phyloP scores from a whole-genome alignment of 2,888 invertebrate species.

The Eupithecia inturbata region DNA sequence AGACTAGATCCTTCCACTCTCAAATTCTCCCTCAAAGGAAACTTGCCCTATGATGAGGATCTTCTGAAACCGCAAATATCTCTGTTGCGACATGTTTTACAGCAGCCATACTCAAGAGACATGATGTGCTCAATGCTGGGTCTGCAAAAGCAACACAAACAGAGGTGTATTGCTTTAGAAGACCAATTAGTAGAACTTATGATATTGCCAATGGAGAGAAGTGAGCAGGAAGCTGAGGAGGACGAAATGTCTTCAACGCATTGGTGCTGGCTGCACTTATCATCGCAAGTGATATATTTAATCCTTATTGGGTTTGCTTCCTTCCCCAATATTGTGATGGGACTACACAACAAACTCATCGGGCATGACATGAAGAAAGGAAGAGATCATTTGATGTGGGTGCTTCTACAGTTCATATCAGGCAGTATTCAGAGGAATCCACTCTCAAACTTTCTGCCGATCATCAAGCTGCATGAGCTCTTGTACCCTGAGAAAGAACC shows the following conservation, averaged over 20 bases:
- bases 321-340: conserved; percentile 96
- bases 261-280: conserved; percentile 96
- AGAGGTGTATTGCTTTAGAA: conserved; percentile 94
- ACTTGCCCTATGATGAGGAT: conserved; percentile 95
- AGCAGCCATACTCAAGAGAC: conserved; percentile 97
- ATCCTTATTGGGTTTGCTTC: conserved; percentile 97
- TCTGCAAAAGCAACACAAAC: conserved; percentile 95
- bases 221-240: conserved; percentile 87
- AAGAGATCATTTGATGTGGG: conserved; percentile 99
- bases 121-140: conserved; percentile 98
- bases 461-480: conserved; percentile 95
- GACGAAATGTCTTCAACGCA: conserved; percentile 87
- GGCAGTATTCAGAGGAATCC: conserved; percentile 98
- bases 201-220: conserved; percentile 95
- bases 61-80: conserved; percentile 94
- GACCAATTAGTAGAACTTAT: conserved; percentile 96
- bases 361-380: conserved; percentile 94
- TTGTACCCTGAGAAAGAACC: conserved; percentile 97
- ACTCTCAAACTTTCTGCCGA: conserved; percentile 93
- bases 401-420: conserved; percentile 97
- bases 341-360: conserved; percentile 92
- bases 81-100: conserved; percentile 93
- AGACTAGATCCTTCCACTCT: conserved; percentile 93
- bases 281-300: conserved; percentile 97
- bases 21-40: conserved; percentile 86